Conservation (phyloP, 2,797 vertebrate genomes). For the Dallia pectoralis region DNA sequence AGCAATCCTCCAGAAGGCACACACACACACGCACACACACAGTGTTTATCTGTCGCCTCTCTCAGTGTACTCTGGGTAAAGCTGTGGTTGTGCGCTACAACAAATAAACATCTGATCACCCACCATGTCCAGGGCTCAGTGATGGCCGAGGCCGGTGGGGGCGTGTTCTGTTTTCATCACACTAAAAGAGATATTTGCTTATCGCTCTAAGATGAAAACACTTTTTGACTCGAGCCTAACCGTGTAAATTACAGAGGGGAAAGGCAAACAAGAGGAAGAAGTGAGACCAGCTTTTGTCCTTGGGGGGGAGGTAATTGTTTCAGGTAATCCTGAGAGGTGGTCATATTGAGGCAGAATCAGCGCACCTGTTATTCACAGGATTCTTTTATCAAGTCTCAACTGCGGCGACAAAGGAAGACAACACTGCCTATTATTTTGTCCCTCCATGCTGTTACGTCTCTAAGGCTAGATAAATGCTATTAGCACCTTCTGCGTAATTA, state of each 20-base stretch:
- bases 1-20: not conserved
- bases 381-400: conserved; percentile 47
- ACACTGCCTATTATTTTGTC: conserved; percentile 52
- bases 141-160: conserved; percentile 48
- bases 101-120: conserved; percentile 72
- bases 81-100: conserved; percentile 59
- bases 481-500: conserved; percentile 78
- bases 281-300: conserved; percentile 51
- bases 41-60: not conserved
- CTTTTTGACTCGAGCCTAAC: conserved; percentile 52
- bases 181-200: conserved; percentile 58
- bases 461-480: conserved; percentile 74
- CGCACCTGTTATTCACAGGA: conserved; percentile 54
- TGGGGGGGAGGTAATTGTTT: conserved; percentile 46
- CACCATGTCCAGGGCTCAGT: conserved; percentile 40
- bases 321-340: conserved; percentile 56
- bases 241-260: conserved; percentile 56
- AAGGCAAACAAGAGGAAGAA: conserved; percentile 55
- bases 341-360: conserved; percentile 25
- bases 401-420: conserved; percentile 50
- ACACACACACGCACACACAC: not conserved
- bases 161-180: conserved; percentile 66
- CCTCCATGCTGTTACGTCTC: conserved; percentile 47
- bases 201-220: conserved; percentile 65
- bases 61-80: conserved; percentile 63